Base-by-base conservation (phyloP, 2,888 invertebrate species). In the Tetheella fluctuosa region DNA sequence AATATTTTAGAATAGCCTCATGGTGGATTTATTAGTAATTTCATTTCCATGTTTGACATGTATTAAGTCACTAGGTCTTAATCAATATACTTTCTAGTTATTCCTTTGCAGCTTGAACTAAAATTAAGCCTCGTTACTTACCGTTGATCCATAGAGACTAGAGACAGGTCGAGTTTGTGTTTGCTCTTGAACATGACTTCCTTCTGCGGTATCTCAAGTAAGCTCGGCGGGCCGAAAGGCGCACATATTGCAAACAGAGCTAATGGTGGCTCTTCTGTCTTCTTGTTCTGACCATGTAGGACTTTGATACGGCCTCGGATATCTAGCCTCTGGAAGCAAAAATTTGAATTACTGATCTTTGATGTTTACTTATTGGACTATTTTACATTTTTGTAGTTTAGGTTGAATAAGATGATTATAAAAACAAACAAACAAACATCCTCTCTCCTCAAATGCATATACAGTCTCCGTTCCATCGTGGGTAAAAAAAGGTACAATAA, bases 181-280 rank as follows among this genome's bases (percentile, higher is more conserved):
- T 99, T 99, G 87, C 98, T 99, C 92, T 99, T 99, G 94, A 99
- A 99, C 97, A 99, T 99, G 76, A 99, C 97, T 92, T 99, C 99
- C 86, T 99, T 98, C 84, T 99, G 98, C 5, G 99, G 99, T 71
- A 99, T 97, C 89, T 99, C 99, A 61, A 99, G 94, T 58, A 99
- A 93, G 61, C 99, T 98, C 23, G 99, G 98, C 15, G 99, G 99
- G 0, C 99, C 99, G 82, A 99, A 99, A 0, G 99, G 99, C 3
- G 99, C 99, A 91, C 99, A 99, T 61, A 99, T 97, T 65, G 99
- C 99, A 83, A 99, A 99, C 59, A 99, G 93, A 1, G 98, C 99
- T 83, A 99, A 84, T 0, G 98, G 98, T 2, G 98, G 98, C 74
- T 98, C 98, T 85, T 98, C 98, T 5, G 97, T 97, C 89, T 98